Conservation (phyloP, 2,888 invertebrate species). For the Cactoblastis cactorum region DNA sequence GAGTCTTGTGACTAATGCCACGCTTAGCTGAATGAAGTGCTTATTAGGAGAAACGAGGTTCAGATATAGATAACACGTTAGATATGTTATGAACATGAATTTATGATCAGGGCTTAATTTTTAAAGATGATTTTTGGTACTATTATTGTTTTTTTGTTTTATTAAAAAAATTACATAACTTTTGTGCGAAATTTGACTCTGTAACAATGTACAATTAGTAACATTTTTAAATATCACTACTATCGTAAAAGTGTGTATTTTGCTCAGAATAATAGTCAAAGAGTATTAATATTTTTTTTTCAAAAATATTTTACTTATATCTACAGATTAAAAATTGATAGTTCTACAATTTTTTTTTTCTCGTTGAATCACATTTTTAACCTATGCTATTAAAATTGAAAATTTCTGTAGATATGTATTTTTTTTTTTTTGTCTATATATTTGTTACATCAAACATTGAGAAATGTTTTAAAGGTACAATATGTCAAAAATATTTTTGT, state of each 20-base stretch:
- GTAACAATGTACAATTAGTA: background rate
- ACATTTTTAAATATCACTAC: too few species aligned
- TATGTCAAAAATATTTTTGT: background rate
- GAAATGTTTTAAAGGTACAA: background rate
- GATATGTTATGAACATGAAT: too few species aligned
- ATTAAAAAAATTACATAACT: too few species aligned
- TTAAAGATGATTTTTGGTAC: too few species aligned
- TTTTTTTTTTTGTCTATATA: background rate
- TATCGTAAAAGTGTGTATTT: background rate
- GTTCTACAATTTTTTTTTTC: background rate
- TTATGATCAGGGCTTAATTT: too few species aligned
- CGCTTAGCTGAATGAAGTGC: too few species aligned
- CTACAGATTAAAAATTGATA: background rate
- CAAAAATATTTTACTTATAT: background rate
- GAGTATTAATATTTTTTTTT: background rate
- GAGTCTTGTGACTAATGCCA: too few species aligned
- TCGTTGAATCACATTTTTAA: conserved; percentile 1
- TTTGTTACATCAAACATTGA: background rate
- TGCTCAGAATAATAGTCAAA: background rate
- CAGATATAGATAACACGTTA: too few species aligned
- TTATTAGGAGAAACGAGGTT: too few species aligned
- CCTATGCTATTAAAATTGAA: background rate
- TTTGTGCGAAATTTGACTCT: conserved; percentile 7
- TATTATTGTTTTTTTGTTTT: too few species aligned
- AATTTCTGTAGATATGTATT: conserved; percentile 10